These are phyloP conservation scores for Hozukius guyotensis DNA, from an alignment of 2,797 vertebrate species.

Conservation along the genomic window DNA sequence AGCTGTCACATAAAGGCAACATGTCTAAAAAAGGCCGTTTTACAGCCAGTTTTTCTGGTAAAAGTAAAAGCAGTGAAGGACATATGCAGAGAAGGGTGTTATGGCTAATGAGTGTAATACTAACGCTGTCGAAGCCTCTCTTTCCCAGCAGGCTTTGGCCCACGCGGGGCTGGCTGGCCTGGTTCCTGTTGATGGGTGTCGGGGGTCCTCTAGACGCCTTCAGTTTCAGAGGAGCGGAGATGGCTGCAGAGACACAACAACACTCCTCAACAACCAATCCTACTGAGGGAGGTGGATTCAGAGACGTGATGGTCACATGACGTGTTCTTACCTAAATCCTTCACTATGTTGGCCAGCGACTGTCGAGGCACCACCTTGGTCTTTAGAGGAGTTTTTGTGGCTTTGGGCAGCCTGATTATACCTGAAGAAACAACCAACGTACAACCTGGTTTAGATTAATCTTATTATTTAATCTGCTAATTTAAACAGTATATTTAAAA, in stretches of 20 bases:
- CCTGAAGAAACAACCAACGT: conserved; percentile 71
- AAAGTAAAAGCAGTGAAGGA: neutral
- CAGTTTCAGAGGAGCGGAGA: conserved; percentile 91
- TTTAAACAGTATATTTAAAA: neutral
- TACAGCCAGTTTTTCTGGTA: neutral
- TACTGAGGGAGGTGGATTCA: neutral
- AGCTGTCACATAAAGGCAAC: too few species aligned
- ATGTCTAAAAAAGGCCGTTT: neutral
- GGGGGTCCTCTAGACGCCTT: conserved; percentile 92
- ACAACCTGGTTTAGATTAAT: neutral
- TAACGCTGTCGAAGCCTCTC: conserved; percentile 89
- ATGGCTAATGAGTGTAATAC: conserved; percentile 42
- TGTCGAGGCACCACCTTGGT: conserved; percentile 87
- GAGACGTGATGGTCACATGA: neutral
- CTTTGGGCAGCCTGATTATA: conserved; percentile 94
- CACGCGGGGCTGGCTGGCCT: conserved; percentile 89
- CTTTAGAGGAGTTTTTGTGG: conserved; percentile 89
- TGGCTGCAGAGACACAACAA: conserved; percentile 75
- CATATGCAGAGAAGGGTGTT: neutral
- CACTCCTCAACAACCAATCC: neutral
- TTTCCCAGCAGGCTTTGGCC: conserved; percentile 89
- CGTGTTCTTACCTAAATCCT: conserved; percentile 88
- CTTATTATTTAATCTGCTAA: neutral
- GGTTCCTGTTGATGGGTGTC: conserved; percentile 95
- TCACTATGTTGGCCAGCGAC: conserved; percentile 90